A percentile compares a stretch with the other conserved stretches of the same genome.
Conservation (phyloP, 2,113 vertebrate genomes). For the Pavo muticus region DNA sequence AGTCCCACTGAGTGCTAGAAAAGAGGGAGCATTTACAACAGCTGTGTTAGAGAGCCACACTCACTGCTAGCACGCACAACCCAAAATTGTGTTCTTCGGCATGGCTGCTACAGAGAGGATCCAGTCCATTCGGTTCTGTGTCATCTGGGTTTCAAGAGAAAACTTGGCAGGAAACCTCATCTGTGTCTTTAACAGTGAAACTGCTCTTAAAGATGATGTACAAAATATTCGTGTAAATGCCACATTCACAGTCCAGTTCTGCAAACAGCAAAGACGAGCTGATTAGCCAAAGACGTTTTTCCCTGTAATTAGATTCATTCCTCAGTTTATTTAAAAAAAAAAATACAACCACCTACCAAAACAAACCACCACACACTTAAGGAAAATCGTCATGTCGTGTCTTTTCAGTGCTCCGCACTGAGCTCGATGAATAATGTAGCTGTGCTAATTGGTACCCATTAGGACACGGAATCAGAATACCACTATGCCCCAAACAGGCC, state of each 20-base stretch:
- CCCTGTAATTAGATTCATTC: conserved; percentile 27
- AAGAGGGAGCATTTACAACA: neutral
- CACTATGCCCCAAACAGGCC: neutral
- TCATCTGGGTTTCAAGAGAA: neutral
- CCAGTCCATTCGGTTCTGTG: neutral
- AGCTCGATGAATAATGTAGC: neutral
- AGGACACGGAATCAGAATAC: conserved; percentile 43
- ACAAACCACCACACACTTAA: neutral
- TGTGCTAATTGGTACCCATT: conserved; percentile 63
- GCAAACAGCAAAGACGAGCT: conserved; percentile 48
- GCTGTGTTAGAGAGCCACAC: neutral
- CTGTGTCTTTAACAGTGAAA: neutral
- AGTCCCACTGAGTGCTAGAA: accelerated
- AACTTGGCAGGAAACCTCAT: neutral
- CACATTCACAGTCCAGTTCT: conserved; percentile 1
- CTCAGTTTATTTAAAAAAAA: neutral
- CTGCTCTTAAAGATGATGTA: neutral
- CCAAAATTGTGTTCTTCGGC: neutral
- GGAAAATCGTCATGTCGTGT: neutral
- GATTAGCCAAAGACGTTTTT: conserved; percentile 48
- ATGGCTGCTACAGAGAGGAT: neutral
- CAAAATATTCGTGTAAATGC: conserved; percentile 35
- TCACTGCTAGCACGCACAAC: neutral
- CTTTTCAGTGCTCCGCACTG: neutral
- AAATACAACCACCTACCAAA: too few species aligned